A percentile compares a stretch with the other conserved stretches of the same genome.
These are phyloP conservation scores for Spermophilus dauricus DNA, from an alignment of 2,113 vertebrate species.

Conservation along the genomic window DNA sequence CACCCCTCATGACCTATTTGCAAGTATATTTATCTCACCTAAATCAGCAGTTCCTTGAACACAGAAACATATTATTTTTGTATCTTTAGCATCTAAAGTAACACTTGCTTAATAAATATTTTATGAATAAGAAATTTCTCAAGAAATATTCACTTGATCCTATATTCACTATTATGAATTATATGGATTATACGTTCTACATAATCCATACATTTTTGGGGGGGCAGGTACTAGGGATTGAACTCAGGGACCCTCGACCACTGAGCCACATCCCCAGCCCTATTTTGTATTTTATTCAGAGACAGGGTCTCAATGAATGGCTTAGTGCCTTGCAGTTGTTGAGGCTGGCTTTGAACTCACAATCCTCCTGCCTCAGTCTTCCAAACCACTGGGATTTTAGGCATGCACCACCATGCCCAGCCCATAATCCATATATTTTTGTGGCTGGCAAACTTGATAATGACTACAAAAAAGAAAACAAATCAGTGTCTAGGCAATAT, in stretches of 20 bases:
- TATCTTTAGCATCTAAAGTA: slow-evolving; percentile 14
- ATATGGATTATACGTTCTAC: neutral
- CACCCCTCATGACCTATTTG: neutral
- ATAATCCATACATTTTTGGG: neutral
- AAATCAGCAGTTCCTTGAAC: slow-evolving; percentile 23
- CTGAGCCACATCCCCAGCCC: too few species aligned
- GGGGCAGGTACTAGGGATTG: too few species aligned
- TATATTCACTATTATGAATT: neutral
- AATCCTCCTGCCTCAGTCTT: too few species aligned
- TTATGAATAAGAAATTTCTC: neutral
- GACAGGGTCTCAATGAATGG: too few species aligned
- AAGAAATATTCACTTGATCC: neutral
- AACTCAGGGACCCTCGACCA: too few species aligned
- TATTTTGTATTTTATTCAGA: too few species aligned
- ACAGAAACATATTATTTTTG: neutral
- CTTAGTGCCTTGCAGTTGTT: too few species aligned
- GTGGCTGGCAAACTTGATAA: neutral
- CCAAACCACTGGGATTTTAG: too few species aligned
- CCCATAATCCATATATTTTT: neutral
- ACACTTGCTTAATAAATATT: neutral
- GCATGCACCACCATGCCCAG: too few species aligned
- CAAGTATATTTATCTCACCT: neutral
- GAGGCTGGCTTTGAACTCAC: too few species aligned
- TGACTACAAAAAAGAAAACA: neutral
- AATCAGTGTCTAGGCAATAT: neutral